phyloP scores from a whole-genome alignment of 2,888 invertebrate genomes.

The Cosmia trapezina region DNA sequence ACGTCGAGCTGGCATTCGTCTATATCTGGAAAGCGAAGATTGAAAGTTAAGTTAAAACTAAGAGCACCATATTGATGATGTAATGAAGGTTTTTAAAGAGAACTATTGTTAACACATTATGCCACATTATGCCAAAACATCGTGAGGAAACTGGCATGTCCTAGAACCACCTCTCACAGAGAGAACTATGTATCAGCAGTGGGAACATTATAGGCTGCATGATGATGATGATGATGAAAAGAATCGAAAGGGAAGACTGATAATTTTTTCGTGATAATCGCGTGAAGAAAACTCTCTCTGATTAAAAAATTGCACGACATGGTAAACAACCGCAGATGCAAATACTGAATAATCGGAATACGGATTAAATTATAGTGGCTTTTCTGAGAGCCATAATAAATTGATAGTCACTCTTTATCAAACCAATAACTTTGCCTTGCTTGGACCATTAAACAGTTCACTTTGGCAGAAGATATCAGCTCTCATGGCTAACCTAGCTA shows the following conservation, averaged over 20 bases:
- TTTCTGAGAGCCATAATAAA: not conserved
- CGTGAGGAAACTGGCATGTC: too few relatives aligned
- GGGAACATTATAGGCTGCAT: too few relatives aligned
- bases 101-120: too few relatives aligned
- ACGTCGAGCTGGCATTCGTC: conserved; percentile 93
- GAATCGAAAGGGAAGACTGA: not conserved
- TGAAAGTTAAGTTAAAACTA: not conserved
- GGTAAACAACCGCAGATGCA: not conserved
- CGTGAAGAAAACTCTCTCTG: not conserved
- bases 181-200: too few relatives aligned
- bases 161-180: too few relatives aligned
- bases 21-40: conserved; percentile 90
- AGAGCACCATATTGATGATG: not conserved
- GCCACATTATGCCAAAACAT: too few relatives aligned
- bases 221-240: not conserved
- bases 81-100: not conserved
- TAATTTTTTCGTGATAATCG: not conserved
- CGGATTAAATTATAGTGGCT: not conserved
- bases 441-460: not conserved
- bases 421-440: not conserved
- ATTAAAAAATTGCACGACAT: not conserved
- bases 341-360: not conserved
- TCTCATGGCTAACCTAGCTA: not conserved
- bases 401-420: not conserved
- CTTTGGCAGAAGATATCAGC: not conserved